Percentiles rank a stretch among this genome's conserved stretches.
Conservation (phyloP, 23 tunicate species). For the Aplidium turbinatum region DNA sequence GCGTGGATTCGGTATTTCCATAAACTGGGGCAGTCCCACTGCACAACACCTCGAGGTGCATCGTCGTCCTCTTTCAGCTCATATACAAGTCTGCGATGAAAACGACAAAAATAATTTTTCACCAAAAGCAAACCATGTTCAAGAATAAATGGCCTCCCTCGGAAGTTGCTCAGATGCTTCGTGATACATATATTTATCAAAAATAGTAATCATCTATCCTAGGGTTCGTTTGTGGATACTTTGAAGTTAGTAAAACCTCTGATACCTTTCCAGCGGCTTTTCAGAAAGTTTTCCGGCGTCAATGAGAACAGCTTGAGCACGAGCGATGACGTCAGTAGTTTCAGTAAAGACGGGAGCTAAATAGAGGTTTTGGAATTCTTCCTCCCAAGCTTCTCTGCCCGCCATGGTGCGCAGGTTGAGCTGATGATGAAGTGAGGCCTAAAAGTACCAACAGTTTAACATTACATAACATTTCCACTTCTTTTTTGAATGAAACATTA, state of each 20-base stretch:
- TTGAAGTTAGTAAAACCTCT: no score
- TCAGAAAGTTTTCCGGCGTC: conserved; percentile 35
- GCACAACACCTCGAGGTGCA: conserved; percentile 3
- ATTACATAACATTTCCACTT: no score
- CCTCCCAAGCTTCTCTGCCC: conserved; percentile 45
- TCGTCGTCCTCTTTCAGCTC: conserved; percentile 29
- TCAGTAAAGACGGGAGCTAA: conserved; percentile 37
- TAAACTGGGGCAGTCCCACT: conserved; percentile 26
- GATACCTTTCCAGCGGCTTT: conserved; percentile 45
- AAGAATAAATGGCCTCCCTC: no score
- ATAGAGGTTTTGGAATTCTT: conserved; percentile 37
- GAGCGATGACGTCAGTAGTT: conserved; percentile 25
- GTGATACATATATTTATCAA: no score
- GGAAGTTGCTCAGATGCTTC: no score
- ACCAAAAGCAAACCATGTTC: no score
- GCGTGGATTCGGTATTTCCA: conserved; percentile 52
- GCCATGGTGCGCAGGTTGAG: conserved; percentile 12
- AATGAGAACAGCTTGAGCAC: conserved; percentile 13
- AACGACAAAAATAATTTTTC: not conserved
- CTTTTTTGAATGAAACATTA: no score
- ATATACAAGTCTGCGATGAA: conserved; percentile 38
- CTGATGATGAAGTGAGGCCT: not conserved
- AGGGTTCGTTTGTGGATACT: no score
- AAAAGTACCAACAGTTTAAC: no score
- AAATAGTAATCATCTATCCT: no score